Percentiles rank a stretch among this genome's conserved stretches.
phyloP scores from a whole-genome alignment of 2,888 invertebrate species.

The Xylota segnis region DNA sequence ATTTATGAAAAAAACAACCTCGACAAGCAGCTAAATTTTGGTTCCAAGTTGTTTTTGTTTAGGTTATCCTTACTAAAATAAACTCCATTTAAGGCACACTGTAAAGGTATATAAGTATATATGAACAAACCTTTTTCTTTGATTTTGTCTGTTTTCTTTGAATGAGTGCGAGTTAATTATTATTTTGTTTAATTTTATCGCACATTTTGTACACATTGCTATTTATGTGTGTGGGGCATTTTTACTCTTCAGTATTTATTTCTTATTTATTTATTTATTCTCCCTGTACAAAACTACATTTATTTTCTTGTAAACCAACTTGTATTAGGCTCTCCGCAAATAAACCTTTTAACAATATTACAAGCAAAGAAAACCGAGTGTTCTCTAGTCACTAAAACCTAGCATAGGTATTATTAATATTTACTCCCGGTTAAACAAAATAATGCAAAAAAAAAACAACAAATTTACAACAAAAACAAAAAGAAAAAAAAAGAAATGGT shows the following conservation, averaged over 20 bases:
- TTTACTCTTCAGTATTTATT: conserved; percentile 73
- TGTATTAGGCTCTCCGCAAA: conserved; percentile 68
- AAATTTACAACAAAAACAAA: conserved; percentile 44
- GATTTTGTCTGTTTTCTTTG: conserved; percentile 3
- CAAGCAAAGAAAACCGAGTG: conserved; percentile 79
- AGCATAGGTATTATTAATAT: conserved; percentile 73
- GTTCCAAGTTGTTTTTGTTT: too few relatives aligned
- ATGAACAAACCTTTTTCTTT: background rate
- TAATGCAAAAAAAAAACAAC: too few relatives aligned
- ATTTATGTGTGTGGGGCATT: conserved; percentile 60
- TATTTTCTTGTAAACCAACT: conserved; percentile 32
- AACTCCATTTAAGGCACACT: conserved; percentile 1
- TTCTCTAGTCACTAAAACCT: conserved; percentile 82
- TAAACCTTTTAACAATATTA: conserved; percentile 53
- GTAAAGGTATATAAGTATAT: too few relatives aligned
- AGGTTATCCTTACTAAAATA: too few relatives aligned
- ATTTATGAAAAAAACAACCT: too few relatives aligned
- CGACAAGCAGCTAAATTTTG: too few relatives aligned
- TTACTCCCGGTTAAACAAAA: conserved; percentile 34
- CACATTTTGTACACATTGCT: conserved; percentile 54
- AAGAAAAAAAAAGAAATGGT: conserved; percentile 74
- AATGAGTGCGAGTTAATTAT: conserved; percentile 28
- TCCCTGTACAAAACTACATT: conserved; percentile 37
- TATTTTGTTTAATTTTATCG: conserved; percentile 42
- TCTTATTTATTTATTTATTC: conserved; percentile 11